A percentile compares a stretch with the other conserved stretches of the same genome.
Evolutionary conservation across 92 coral and sea anemone species (phyloP).

Genomic region (Phenganax subtilis): DNA sequence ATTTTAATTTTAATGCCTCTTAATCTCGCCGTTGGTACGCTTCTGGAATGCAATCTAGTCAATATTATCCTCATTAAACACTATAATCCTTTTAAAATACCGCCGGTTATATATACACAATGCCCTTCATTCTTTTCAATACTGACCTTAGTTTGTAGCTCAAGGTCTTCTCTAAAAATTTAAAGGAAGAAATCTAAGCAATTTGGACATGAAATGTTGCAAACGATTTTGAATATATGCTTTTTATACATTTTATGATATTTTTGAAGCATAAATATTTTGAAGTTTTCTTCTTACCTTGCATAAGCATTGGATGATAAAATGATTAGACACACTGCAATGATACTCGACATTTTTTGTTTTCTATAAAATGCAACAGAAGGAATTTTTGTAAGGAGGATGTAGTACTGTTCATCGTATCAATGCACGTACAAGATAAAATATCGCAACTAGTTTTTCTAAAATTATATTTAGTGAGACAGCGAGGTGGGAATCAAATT

Average conservation of each 20-base stretch:
- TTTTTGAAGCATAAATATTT: no score
- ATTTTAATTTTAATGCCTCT: background rate
- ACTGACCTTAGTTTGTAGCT: constrained; percentile 12
- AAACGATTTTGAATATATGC: no score
- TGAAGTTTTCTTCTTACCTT: background rate
- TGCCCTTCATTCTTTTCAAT: background rate
- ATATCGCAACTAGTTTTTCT: no score
- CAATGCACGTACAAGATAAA: no score
- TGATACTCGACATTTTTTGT: background rate
- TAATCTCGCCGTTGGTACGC: background rate
- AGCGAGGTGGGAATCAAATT: no score
- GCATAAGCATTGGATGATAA: background rate
- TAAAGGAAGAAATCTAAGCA: background rate
- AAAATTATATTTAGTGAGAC: no score
- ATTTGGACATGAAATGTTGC: background rate
- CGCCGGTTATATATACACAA: background rate
- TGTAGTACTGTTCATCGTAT: no score
- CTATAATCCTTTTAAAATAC: constrained; percentile 7
- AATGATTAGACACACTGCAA: background rate
- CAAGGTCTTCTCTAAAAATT: background rate
- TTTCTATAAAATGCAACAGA: background rate
- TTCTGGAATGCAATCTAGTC: background rate
- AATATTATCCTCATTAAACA: background rate
- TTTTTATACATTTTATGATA: no score
- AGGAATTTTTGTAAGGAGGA: no score